Percentiles rank a stretch among this genome's conserved stretches.
Evolutionary conservation across 2,797 vertebrate species (phyloP).

Genomic region (Dendrocincla tyrannina): DNA sequence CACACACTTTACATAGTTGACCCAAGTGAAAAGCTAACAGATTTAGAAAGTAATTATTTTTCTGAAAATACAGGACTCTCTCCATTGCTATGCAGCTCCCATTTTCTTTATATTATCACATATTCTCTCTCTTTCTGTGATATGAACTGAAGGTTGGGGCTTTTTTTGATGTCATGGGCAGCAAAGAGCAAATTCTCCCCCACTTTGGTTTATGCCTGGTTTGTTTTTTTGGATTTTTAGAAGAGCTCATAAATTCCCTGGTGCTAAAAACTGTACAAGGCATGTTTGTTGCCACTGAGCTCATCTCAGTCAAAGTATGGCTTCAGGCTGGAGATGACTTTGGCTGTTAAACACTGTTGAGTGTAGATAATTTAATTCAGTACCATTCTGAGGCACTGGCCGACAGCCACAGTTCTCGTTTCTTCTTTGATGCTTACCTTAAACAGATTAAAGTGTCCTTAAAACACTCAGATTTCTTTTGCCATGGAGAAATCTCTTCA

Average conservation of each 20-base stretch:
- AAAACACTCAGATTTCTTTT: not conserved
- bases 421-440: not conserved
- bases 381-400: not conserved
- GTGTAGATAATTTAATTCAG: not conserved
- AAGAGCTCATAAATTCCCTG: not conserved
- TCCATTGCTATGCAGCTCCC: not conserved
- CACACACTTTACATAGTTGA: not conserved
- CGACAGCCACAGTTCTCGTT: not conserved
- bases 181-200: not conserved
- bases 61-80: not conserved
- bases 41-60: not conserved
- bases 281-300: not conserved
- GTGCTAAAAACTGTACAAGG: not conserved
- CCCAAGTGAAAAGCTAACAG: not conserved
- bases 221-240: not conserved
- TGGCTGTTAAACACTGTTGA: not conserved
- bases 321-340: not conserved
- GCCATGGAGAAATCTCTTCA: not conserved
- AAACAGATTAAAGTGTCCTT: not conserved
- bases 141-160: not conserved
- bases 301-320: not conserved
- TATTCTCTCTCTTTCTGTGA: not conserved
- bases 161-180: not conserved
- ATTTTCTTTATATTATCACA: not conserved
- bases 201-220: not conserved